These are phyloP conservation scores for Coregonus sp. DNA, from an alignment of 2,797 vertebrate genomes.

Conservation along the genomic window DNA sequence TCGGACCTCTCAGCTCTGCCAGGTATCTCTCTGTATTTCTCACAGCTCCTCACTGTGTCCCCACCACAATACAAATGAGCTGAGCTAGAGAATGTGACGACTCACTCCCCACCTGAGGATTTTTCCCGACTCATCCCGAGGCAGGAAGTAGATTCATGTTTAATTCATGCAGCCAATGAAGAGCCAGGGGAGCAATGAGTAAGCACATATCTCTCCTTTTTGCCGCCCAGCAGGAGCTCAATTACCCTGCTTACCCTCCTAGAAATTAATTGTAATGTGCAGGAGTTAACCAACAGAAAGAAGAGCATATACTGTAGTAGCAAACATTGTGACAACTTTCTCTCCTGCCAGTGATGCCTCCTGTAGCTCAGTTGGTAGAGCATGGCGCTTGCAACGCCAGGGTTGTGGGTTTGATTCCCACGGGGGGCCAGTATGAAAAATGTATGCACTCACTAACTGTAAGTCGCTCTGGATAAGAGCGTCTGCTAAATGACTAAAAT, in stretches of 20 bases:
- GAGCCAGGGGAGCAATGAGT: conserved; percentile 4
- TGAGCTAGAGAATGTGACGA: background rate
- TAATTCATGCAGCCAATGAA: conserved; percentile 23
- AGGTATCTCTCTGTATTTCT: background rate
- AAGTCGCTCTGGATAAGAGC: too few relatives aligned
- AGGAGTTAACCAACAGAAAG: background rate
- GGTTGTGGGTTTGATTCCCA: too few relatives aligned
- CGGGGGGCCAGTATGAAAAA: too few relatives aligned
- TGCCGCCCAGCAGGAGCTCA: conserved; percentile 23
- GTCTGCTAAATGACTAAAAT: too few relatives aligned
- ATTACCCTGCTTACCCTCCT: conserved; percentile 16
- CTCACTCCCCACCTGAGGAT: background rate
- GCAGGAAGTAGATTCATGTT: conserved; percentile 24
- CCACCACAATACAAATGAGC: background rate
- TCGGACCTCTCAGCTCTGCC: background rate
- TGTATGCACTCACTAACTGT: too few relatives aligned
- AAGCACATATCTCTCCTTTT: background rate
- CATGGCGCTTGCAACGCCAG: too few relatives aligned
- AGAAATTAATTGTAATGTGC: conserved; percentile 14
- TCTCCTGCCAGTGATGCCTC: too few relatives aligned
- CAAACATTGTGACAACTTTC: background rate
- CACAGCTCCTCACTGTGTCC: background rate
- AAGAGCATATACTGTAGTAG: background rate
- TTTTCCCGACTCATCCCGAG: background rate
- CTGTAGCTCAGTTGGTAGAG: too few relatives aligned